phyloP scores from a whole-genome alignment of 2,797 vertebrate genomes.

The Spondyliosoma cantharus region DNA sequence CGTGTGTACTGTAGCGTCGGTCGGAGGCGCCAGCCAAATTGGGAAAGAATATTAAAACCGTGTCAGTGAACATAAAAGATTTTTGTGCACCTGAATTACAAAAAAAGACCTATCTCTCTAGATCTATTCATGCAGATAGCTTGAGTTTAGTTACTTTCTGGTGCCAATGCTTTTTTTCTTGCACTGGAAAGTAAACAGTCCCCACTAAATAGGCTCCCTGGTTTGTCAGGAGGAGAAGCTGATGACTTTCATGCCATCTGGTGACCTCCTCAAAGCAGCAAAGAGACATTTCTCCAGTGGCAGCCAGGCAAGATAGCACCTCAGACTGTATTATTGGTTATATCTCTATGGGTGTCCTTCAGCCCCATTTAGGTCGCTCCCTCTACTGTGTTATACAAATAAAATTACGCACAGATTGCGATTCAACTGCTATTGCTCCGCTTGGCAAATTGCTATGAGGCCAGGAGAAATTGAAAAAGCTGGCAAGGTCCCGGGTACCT shows the following conservation, averaged over 20 bases:
- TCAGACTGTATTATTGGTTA: constrained; percentile 70
- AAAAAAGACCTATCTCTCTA: too few relatives aligned
- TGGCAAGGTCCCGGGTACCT: constrained; percentile 80
- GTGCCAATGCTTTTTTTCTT: constrained; percentile 64
- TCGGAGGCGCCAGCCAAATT: neutral
- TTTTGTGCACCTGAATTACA: neutral
- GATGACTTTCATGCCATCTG: constrained; percentile 83
- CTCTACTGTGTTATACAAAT: constrained; percentile 78
- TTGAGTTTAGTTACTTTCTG: neutral
- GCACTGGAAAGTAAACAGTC: constrained; percentile 55
- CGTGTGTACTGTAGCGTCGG: constrained; percentile 9
- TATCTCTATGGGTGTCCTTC: constrained; percentile 78
- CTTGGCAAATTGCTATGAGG: constrained; percentile 78
- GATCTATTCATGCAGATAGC: neutral
- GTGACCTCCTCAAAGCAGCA: constrained; percentile 77
- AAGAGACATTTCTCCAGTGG: constrained; percentile 70
- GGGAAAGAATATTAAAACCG: neutral
- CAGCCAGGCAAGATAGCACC: constrained; percentile 64
- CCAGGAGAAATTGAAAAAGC: constrained; percentile 82
- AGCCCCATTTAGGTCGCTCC: constrained; percentile 77
- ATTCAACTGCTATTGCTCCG: constrained; percentile 74
- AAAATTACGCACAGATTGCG: constrained; percentile 79
- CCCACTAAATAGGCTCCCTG: constrained; percentile 46
- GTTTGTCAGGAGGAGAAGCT: constrained; percentile 65
- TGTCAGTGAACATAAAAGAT: neutral